Conservation (phyloP, 2,797 vertebrate genomes). For the Cichlasoma orientale region DNA sequence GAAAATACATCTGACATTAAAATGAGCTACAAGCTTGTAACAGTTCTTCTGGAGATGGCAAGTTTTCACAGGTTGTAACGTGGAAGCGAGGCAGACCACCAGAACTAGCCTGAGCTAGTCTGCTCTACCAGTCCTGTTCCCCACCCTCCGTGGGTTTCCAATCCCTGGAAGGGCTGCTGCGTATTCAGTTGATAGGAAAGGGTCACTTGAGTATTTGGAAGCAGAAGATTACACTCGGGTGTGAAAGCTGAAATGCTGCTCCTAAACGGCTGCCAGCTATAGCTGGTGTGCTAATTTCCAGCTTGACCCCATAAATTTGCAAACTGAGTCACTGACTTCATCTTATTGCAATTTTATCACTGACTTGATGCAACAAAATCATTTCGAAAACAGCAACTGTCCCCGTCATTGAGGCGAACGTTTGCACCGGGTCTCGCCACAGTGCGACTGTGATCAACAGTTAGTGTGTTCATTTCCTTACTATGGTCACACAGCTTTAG, state of each 20-base stretch:
- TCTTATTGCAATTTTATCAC: too few species aligned
- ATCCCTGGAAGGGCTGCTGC: conserved; percentile 10
- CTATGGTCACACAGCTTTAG: background rate
- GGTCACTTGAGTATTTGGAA: background rate
- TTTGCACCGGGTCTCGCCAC: too few species aligned
- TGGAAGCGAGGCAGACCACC: conserved; percentile 71
- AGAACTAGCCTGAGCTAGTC: conserved; percentile 53
- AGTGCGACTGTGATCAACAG: too few species aligned
- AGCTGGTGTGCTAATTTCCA: too few species aligned
- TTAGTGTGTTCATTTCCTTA: too few species aligned
- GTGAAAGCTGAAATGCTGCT: background rate
- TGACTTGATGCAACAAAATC: too few species aligned
- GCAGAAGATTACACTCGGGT: background rate
- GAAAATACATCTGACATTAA: conserved; percentile 68
- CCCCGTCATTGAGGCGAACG: too few species aligned
- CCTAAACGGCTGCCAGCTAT: background rate
- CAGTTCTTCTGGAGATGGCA: conserved; percentile 62
- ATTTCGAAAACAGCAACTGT: too few species aligned
- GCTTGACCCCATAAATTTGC: too few species aligned
- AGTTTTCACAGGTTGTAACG: conserved; percentile 63
- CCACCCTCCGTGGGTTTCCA: conserved; percentile 6
- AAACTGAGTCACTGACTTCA: too few species aligned
- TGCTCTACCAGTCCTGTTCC: conserved; percentile 68
- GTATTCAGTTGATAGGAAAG: background rate
- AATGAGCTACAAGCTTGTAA: conserved; percentile 68